These are phyloP conservation scores for Gopherus flavomarginatus DNA, from an alignment of 2,113 vertebrate genomes.

Conservation along the genomic window DNA sequence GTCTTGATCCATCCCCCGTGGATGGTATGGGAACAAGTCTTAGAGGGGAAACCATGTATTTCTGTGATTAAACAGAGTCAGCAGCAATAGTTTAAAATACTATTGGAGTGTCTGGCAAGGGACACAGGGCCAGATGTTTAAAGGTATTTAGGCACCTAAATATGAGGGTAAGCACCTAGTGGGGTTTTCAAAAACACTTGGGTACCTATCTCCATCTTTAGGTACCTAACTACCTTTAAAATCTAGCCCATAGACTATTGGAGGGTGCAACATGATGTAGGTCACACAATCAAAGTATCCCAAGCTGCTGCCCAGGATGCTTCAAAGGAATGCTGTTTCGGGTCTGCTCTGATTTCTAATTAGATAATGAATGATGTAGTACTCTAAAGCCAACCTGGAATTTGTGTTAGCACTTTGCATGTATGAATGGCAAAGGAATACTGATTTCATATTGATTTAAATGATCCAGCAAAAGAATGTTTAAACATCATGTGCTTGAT, in stretches of 20 bases:
- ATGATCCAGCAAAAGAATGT: conserved; percentile 46
- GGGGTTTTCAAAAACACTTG: background rate
- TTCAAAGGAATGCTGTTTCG: conserved; percentile 72
- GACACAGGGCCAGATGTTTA: background rate
- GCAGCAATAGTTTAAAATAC: conserved; percentile 8
- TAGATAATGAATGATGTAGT: conserved; percentile 70
- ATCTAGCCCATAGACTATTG: conserved; percentile 66
- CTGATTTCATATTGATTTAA: conserved; percentile 57
- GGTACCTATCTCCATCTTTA: conserved; percentile 71
- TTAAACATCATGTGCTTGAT: conserved; percentile 54
- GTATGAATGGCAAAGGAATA: conserved; percentile 66
- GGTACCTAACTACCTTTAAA: conserved; percentile 72
- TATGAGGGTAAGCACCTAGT: conserved; percentile 44
- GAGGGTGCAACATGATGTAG: conserved; percentile 61
- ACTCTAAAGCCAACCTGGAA: conserved; percentile 70
- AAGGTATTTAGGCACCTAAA: conserved; percentile 15
- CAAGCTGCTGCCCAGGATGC: conserved; percentile 74
- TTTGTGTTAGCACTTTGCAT: conserved; percentile 65
- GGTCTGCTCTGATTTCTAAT: conserved; percentile 77
- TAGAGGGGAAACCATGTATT: conserved; percentile 48
- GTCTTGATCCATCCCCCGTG: conserved; percentile 34
- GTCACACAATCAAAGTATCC: conserved; percentile 73
- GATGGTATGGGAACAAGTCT: conserved; percentile 40
- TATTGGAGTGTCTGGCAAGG: conserved; percentile 21
- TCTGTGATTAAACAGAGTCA: conserved; percentile 28